Evolutionary conservation across 1,140 invertebrate genomes (phyloP).

Genomic region (Goniozus legneri): DNA sequence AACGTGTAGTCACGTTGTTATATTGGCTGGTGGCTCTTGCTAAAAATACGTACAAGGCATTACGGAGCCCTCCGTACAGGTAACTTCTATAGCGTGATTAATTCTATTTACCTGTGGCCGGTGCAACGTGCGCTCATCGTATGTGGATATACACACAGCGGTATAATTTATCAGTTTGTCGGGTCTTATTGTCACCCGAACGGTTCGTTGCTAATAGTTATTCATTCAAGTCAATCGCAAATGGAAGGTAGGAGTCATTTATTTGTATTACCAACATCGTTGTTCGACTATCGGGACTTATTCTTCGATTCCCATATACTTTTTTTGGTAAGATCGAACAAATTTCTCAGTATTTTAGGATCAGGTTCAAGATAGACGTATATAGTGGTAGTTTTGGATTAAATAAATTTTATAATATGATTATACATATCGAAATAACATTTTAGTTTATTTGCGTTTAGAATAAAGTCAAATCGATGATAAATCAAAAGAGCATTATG

Average conservation of each 20-base stretch:
- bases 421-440: too few species aligned
- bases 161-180: conserved; percentile 37
- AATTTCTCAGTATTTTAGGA: too few species aligned
- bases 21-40: conserved; percentile 30
- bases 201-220: conserved; percentile 32
- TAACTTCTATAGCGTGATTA: conserved; percentile 33
- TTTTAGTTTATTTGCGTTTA: too few species aligned
- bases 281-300: conserved; percentile 23
- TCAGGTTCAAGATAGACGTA: too few species aligned
- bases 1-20: conserved; percentile 37
- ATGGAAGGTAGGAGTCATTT: conserved; percentile 31
- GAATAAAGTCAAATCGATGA: too few species aligned
- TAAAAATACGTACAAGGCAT: too few species aligned
- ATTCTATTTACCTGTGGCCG: conserved; percentile 37
- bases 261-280: conserved; percentile 33
- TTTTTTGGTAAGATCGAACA: too few species aligned
- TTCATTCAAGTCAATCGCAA: conserved; percentile 30
- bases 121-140: conserved; percentile 31
- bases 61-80: neutral
- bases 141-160: too few species aligned
- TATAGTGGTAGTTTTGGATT: too few species aligned
- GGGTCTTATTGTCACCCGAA: conserved; percentile 31
- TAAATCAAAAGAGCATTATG: too few species aligned
- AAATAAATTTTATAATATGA: too few species aligned
- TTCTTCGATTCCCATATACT: too few species aligned